These are phyloP conservation scores for Probaryconus sp. DNA, from an alignment of 1,140 invertebrate genomes.

Conservation along the genomic window DNA sequence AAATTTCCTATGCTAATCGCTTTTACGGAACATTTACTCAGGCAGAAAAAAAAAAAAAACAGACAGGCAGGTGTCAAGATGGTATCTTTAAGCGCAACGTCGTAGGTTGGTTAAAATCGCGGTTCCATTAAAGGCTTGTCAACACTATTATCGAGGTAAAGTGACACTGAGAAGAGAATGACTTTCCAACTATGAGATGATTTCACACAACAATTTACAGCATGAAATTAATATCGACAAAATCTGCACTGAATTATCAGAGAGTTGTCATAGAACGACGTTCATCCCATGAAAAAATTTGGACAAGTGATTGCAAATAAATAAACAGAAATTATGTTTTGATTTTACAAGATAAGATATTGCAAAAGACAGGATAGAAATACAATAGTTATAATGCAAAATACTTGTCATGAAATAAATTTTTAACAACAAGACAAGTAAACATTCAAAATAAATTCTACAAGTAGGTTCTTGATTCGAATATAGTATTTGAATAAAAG, in stretches of 20 bases:
- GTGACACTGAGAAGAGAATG: constrained; percentile 23
- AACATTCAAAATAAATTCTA: no score
- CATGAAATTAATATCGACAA: constrained; percentile 23
- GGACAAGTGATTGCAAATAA: no score
- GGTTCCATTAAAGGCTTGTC: constrained; percentile 47
- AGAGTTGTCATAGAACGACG: constrained; percentile 5
- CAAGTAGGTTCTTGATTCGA: no score
- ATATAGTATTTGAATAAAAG: no score
- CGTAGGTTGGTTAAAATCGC: constrained; percentile 32
- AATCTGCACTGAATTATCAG: constrained; percentile 4
- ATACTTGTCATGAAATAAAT: no score
- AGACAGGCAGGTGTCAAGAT: constrained; percentile 51
- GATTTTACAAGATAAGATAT: no score
- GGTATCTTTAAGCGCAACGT: constrained; percentile 33
- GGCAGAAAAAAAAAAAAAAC: constrained; percentile 20
- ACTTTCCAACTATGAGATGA: constrained; percentile 19
- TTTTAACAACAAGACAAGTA: no score
- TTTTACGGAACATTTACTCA: constrained; percentile 33
- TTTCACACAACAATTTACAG: constrained; percentile 14
- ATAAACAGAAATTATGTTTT: no score
- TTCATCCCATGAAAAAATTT: no score
- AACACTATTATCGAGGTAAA: constrained; percentile 43
- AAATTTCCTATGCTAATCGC: constrained; percentile 22
- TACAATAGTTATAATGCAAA: no score
- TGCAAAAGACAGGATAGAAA: no score